Evolutionary conservation across 2,888 invertebrate species (phyloP).

Genomic region (Psococerastis gibbosa): DNA sequence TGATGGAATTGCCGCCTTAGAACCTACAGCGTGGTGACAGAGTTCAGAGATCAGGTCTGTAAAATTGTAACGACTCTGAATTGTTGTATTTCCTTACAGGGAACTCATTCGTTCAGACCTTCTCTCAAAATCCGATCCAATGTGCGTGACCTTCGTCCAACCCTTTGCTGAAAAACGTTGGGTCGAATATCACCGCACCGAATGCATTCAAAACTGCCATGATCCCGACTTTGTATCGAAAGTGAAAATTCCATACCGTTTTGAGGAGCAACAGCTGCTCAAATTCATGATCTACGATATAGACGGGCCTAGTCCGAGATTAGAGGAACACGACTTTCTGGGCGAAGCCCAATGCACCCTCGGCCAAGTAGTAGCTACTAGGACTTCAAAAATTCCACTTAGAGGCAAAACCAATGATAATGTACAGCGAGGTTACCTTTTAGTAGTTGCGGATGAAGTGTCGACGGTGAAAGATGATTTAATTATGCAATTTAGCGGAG

Average conservation of each 20-base stretch:
- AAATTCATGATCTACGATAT: slow-evolving; percentile 30
- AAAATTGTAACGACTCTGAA: too few species aligned
- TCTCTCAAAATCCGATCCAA: slow-evolving; percentile 35
- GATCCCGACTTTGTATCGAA: slow-evolving; percentile 33
- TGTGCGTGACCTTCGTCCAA: slow-evolving; percentile 27
- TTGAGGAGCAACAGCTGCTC: slow-evolving; percentile 35
- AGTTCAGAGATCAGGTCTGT: too few species aligned
- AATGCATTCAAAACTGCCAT: slow-evolving; percentile 27
- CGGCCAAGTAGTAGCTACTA: slow-evolving; percentile 26
- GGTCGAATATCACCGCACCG: slow-evolving; percentile 27
- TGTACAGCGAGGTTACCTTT: not conserved
- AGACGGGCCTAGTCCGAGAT: slow-evolving; percentile 22
- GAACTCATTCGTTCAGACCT: slow-evolving; percentile 29
- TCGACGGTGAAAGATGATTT: slow-evolving; percentile 21
- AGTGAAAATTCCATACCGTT: slow-evolving; percentile 32
- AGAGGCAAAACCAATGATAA: not conserved
- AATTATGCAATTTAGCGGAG: slow-evolving; percentile 22
- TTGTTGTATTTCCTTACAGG: slow-evolving; percentile 23
- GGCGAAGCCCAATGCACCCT: slow-evolving; percentile 32
- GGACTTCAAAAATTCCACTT: slow-evolving; percentile 11
- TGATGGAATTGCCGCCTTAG: too few species aligned
- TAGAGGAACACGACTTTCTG: slow-evolving; percentile 28
- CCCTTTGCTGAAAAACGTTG: slow-evolving; percentile 24
- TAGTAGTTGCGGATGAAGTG: not conserved
- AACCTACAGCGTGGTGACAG: too few species aligned